Conservation (phyloP, 2,888 invertebrate species). For the Hydropsyche betteni region DNA sequence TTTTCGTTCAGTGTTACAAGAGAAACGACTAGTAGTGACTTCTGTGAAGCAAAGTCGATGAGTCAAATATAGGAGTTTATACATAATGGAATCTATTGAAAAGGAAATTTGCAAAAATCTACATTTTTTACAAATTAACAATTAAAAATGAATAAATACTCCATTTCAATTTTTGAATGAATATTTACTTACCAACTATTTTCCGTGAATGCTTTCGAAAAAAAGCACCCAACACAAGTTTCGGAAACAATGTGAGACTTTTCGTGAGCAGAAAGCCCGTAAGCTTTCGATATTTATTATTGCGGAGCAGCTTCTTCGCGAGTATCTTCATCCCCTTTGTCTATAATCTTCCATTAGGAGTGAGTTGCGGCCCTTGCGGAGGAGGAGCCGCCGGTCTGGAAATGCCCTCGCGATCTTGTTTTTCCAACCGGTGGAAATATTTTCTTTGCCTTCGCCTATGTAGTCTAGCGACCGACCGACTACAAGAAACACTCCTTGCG, state of each 20-base stretch:
- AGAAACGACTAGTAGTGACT: too few relatives aligned
- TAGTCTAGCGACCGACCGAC: slow-evolving; percentile 7
- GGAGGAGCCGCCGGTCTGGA: slow-evolving; percentile 8
- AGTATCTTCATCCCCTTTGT: slow-evolving; percentile 23
- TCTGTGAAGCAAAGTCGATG: too few relatives aligned
- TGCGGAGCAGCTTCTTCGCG: slow-evolving; percentile 34
- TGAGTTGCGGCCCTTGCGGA: background rate
- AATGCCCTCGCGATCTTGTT: slow-evolving; percentile 34
- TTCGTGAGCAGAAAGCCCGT: slow-evolving; percentile 8
- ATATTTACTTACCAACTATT: too few relatives aligned
- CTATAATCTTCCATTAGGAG: slow-evolving; percentile 35
- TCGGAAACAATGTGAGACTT: background rate
- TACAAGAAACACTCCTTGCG: slow-evolving; percentile 30
- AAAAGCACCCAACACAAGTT: too few relatives aligned
- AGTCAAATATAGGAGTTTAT: too few relatives aligned
- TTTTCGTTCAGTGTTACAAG: too few relatives aligned
- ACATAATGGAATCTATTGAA: too few relatives aligned
- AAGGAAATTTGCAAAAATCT: too few relatives aligned
- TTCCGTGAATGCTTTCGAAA: too few relatives aligned
- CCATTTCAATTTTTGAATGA: too few relatives aligned
- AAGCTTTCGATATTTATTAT: slow-evolving; percentile 49
- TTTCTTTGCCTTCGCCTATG: slow-evolving; percentile 17
- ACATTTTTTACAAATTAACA: too few relatives aligned
- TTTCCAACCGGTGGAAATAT: slow-evolving; percentile 29
- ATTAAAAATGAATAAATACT: too few relatives aligned